Percentiles rank a stretch among this genome's conserved stretches.
Evolutionary conservation across 2,797 vertebrate species (phyloP).

Genomic region (Catharus ustulatus): DNA sequence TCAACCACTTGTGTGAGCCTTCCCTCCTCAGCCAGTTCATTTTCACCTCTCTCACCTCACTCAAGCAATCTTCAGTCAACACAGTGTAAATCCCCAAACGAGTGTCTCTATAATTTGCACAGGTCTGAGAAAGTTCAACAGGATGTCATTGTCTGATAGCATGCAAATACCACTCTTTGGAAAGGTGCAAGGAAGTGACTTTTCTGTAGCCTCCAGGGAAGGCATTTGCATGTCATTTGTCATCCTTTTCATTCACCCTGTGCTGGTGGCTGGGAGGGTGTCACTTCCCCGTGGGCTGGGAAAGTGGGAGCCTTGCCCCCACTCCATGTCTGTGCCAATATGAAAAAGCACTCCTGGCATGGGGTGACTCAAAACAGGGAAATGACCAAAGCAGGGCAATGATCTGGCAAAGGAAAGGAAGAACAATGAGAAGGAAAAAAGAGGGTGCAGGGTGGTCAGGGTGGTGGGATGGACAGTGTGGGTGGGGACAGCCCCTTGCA

Average conservation of each 20-base stretch:
- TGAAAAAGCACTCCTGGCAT: background rate
- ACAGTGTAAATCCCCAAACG: background rate
- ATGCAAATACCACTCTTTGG: background rate
- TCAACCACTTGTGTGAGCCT: background rate
- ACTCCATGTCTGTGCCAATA: background rate
- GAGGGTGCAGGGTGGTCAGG: background rate
- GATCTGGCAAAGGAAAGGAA: background rate
- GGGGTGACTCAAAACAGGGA: background rate
- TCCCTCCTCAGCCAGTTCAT: background rate
- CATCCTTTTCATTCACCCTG: background rate
- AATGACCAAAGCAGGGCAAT: background rate
- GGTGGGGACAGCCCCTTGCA: background rate
- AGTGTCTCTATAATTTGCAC: fast-evolving
- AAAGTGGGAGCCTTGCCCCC: background rate
- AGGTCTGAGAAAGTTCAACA: background rate
- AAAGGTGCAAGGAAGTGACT: background rate
- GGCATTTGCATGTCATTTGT: constrained; percentile 9
- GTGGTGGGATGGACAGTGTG: background rate
- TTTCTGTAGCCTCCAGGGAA: background rate
- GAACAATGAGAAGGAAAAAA: background rate
- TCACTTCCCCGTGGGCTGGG: background rate
- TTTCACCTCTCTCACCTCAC: background rate
- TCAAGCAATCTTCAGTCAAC: background rate
- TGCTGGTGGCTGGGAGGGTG: background rate
- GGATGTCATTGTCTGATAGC: background rate